These are phyloP conservation scores for Pseudeuparius sepicola DNA, from an alignment of 2,888 invertebrate genomes.

Conservation along the genomic window DNA sequence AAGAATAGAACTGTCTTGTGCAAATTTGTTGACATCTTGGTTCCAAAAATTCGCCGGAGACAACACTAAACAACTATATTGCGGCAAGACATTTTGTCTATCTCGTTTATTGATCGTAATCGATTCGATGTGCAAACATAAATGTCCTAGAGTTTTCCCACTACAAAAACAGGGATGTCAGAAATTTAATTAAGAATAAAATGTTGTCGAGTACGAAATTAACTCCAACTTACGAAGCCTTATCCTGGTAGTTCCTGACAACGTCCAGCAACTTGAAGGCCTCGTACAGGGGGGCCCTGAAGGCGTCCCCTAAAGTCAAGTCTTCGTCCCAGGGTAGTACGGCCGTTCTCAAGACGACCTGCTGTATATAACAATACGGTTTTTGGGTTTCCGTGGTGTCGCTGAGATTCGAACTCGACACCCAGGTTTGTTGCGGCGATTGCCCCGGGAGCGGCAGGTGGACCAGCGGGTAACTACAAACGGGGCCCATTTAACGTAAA, in stretches of 20 bases:
- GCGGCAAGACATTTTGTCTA: constrained; percentile 56
- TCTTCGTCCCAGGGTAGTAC: constrained; percentile 83
- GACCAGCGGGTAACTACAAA: constrained; percentile 64
- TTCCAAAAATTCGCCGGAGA: constrained; percentile 95
- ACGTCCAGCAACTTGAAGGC: constrained; percentile 80
- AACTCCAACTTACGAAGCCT: constrained; percentile 59
- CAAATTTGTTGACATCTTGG: constrained; percentile 68
- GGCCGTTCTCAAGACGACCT: constrained; percentile 58
- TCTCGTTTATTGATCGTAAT: constrained; percentile 49
- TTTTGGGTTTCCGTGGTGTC: constrained; percentile 33
- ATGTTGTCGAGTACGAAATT: no score
- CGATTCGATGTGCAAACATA: constrained; percentile 78
- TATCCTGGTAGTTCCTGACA: constrained; percentile 72
- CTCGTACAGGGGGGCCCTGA: constrained; percentile 81
- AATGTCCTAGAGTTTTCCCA: constrained; percentile 62
- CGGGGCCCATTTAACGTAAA: no score
- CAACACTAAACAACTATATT: constrained; percentile 82
- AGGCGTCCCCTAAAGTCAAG: constrained; percentile 79
- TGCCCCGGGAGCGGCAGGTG: constrained; percentile 87
- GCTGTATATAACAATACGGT: constrained; percentile 63
- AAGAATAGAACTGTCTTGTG: constrained; percentile 68
- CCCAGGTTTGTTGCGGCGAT: constrained; percentile 62
- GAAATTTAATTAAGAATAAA: constrained; percentile 2
- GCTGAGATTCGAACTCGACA: constrained; percentile 43
- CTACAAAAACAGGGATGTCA: no score